Conservation (phyloP, 2,797 vertebrate genomes). For the Myripristis murdjan region DNA sequence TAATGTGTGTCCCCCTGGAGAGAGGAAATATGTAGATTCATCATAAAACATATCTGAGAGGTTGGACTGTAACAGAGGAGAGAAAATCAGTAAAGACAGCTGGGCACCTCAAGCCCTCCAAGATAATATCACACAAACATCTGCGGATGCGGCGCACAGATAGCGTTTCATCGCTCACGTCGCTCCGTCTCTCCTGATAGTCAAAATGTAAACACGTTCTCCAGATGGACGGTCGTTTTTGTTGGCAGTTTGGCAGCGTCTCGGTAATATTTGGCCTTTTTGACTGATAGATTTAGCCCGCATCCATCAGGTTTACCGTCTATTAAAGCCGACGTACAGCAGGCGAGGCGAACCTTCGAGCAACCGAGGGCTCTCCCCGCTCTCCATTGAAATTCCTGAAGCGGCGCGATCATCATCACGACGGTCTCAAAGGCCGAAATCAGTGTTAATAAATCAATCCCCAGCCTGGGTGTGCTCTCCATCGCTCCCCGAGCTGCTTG, state of each 20-base stretch:
- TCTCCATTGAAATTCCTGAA: slow-evolving; percentile 70
- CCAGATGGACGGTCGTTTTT: slow-evolving; percentile 48
- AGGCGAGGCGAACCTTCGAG: slow-evolving; percentile 17
- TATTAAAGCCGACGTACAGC: slow-evolving; percentile 32
- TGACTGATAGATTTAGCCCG: slow-evolving; percentile 39
- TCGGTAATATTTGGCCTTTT: neutral
- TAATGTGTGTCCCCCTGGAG: slow-evolving; percentile 74
- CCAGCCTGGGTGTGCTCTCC: slow-evolving; percentile 58
- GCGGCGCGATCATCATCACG: slow-evolving; percentile 58
- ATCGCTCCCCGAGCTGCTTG: slow-evolving; percentile 70
- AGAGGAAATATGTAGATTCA: slow-evolving; percentile 81
- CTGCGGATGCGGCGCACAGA: slow-evolving; percentile 55
- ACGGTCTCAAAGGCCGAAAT: slow-evolving; percentile 74
- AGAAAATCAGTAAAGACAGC: slow-evolving; percentile 72
- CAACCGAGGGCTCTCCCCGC: slow-evolving; percentile 7
- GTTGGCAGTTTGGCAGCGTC: neutral
- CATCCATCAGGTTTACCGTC: slow-evolving; percentile 40
- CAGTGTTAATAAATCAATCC: slow-evolving; percentile 82
- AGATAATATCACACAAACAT: slow-evolving; percentile 70
- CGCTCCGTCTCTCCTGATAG: slow-evolving; percentile 57
- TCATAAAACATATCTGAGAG: slow-evolving; percentile 76
- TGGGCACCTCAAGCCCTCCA: slow-evolving; percentile 70
- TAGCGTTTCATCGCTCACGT: slow-evolving; percentile 71
- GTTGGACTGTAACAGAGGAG: slow-evolving; percentile 53
- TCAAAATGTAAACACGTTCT: slow-evolving; percentile 64